These are phyloP conservation scores for Neolamprologus toae DNA, from an alignment of 2,113 vertebrate genomes.

Conservation along the genomic window DNA sequence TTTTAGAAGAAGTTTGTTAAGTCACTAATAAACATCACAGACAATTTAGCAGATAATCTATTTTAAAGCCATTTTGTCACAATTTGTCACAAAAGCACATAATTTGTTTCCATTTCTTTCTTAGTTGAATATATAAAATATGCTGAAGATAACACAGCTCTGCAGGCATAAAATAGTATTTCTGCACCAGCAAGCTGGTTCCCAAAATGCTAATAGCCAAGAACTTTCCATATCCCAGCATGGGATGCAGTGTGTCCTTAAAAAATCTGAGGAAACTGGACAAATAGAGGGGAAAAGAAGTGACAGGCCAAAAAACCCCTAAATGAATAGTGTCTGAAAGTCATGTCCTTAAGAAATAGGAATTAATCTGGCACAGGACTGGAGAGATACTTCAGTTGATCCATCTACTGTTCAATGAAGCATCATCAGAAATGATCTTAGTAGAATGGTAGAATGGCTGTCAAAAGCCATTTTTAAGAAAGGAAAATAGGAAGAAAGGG, in stretches of 20 bases:
- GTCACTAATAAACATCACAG: neutral
- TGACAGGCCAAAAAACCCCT: rapidly evolving
- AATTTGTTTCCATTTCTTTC: neutral
- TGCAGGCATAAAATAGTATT: neutral
- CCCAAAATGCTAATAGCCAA: neutral
- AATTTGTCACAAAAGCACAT: neutral
- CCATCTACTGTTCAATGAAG: neutral
- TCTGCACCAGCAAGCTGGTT: neutral
- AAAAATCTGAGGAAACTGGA: neutral
- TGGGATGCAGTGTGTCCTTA: neutral
- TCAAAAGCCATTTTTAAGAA: neutral
- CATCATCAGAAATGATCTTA: neutral
- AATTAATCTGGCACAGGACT: neutral
- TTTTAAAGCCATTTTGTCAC: neutral
- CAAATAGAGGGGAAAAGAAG: neutral
- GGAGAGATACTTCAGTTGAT: neutral
- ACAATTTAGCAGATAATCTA: neutral
- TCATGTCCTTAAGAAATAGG: neutral
- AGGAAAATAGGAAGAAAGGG: neutral
- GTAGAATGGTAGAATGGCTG: neutral
- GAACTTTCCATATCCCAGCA: neutral
- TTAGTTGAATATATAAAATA: neutral
- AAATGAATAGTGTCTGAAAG: neutral
- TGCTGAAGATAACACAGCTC: neutral
- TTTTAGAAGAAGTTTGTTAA: neutral